Evolutionary conservation across 1,140 invertebrate genomes (phyloP).

Genomic region (Coptotermes formosanus): DNA sequence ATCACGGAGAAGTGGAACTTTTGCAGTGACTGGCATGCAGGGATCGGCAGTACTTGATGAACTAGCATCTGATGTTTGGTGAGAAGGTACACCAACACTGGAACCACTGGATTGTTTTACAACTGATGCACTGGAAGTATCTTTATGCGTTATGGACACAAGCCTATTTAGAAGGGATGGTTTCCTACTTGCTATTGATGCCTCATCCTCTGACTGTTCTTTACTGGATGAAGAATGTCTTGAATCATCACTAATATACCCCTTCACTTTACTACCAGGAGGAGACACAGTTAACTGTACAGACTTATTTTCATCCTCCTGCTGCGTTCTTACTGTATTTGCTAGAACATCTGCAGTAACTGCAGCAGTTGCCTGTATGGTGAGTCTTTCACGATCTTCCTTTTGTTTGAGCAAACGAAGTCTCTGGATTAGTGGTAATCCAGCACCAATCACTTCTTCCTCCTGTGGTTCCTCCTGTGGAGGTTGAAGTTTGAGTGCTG

Average conservation of each 20-base stretch:
- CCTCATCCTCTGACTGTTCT: conserved; percentile 25
- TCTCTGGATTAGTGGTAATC: conserved; percentile 74
- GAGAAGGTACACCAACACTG: too few species aligned
- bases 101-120: not conserved
- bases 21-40: not conserved
- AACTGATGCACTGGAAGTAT: not conserved
- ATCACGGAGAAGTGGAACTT: not conserved
- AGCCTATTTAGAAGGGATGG: not conserved
- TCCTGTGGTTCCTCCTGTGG: conserved; percentile 38
- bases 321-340: conserved; percentile 32
- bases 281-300: not conserved
- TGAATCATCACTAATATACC: not conserved
- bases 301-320: not conserved
- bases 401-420: conserved; percentile 76
- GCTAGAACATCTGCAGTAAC: conserved; percentile 37
- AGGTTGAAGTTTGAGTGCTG: not conserved
- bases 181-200: not conserved
- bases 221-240: not conserved
- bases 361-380: conserved; percentile 43
- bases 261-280: not conserved
- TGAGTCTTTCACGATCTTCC: conserved; percentile 61
- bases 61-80: too few species aligned
- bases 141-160: conserved; percentile 12
- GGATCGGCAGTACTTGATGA: not conserved
- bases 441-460: conserved; percentile 64